Base-by-base conservation (phyloP, 2,888 invertebrate genomes). In the Stenolophus ochropezus region DNA sequence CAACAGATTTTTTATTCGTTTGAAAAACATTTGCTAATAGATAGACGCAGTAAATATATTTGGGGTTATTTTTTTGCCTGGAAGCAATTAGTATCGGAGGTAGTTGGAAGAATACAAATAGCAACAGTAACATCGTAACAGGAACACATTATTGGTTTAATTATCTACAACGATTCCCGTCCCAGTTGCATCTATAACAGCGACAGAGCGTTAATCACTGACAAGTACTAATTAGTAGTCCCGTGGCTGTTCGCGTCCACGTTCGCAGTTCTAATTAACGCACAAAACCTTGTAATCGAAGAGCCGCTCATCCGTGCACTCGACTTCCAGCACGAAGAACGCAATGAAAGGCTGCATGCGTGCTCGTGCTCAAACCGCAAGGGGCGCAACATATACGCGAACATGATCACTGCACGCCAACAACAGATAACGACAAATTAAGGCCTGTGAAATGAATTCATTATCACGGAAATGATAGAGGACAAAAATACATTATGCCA, bases 241-340 rank as follows among this genome's bases (percentile, higher is more conserved):
- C 27, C 53, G 71, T 47, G 25, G 61, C 61, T 33, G 79, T 58
- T 65, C 69, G 78, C 49, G 49, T 79, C 61, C 71, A 73, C 80
- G 80, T 53, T 27, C 58, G 56, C 18, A 65, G 78, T 73, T 80
- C 73, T 80, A 80, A 80, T 80, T 80, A 80, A 80, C 80, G 61
- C 58, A 80, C 80, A 80, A 80, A 80, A 80, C 80, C 80, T 80
- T 73, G 73, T 80, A 80, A 80, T 80, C 80, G 73, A 80, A 73
- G 80, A 73, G 42, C 33, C 73, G 56, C 18, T 80, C 80, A 56
- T 21, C 58, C 73, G 23, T 71, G 42, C 5, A 53, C 53, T 80
- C 33, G 11, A 58, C 42, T 73, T 80, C 80, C 73, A 42, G n/a
- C 58, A 73, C 73, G 73, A 80, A 80, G 80, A 80, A 80, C 73